Conservation (phyloP, 1,140 invertebrate genomes). For the Drosophila navojoa region DNA sequence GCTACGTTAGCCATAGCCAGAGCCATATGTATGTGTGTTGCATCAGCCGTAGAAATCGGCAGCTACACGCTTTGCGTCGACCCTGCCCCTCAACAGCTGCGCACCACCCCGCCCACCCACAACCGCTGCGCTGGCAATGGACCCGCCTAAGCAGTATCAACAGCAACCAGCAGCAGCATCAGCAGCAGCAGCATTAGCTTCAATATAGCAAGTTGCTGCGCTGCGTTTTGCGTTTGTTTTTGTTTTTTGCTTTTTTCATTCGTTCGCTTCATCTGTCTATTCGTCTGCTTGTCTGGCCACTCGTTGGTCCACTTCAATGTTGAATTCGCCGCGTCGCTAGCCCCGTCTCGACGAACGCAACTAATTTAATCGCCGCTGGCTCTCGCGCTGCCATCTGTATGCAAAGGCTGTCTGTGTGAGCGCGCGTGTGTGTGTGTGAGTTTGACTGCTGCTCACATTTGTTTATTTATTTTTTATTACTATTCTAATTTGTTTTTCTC, state of each 20-base stretch:
- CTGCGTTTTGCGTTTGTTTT: conserved; percentile 54
- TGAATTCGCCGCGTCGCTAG: conserved; percentile 40
- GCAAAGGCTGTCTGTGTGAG: conserved; percentile 27
- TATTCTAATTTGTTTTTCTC: conserved; percentile 74
- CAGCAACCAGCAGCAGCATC: conserved; percentile 37
- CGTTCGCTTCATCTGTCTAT: conserved; percentile 22
- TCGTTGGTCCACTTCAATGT: conserved; percentile 72
- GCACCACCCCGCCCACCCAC: conserved; percentile 15
- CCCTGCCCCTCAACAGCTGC: conserved; percentile 52
- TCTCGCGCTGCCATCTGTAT: conserved; percentile 26
- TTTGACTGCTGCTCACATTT: conserved; percentile 37
- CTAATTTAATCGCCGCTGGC: conserved; percentile 73
- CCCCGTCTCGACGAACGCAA: conserved; percentile 28
- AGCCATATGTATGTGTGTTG: conserved; percentile 64
- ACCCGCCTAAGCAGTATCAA: conserved; percentile 43
- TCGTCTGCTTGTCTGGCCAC: conserved; percentile 43
- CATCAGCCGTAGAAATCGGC: conserved; percentile 79
- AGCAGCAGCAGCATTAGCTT: conserved; percentile 43
- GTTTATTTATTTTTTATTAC: conserved; percentile 70
- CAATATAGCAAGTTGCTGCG: conserved; percentile 66
- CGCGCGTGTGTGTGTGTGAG: conserved; percentile 32
- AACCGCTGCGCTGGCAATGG: conserved; percentile 24
- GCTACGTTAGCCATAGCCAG: conserved; percentile 38
- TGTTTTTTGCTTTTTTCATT: conserved; percentile 32
- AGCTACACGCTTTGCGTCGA: conserved; percentile 67